Evolutionary conservation across 2,888 invertebrate species (phyloP), one percentile per base, ranked within the genome.

Genomic region (Xanthorhoe designata): DNA sequence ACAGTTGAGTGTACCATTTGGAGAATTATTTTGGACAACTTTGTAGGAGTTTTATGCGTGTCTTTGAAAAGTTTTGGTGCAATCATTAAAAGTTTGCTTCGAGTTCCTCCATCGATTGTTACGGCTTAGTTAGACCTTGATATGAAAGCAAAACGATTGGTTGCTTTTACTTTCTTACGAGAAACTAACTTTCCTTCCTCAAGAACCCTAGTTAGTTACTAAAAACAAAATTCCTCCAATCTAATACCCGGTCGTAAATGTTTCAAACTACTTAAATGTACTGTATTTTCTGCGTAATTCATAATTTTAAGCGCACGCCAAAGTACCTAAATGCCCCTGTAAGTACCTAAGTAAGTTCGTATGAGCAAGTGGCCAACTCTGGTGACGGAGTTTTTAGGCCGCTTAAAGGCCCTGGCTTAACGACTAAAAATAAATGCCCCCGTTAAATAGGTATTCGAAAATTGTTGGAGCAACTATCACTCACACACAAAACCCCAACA

Each of bases 71-170:
- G 65, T 77, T 75, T 59, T 54, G 61, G 52, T 74, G 73, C 73
- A 74, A 68, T 76, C 73, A 73, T 76, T 78, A 75, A 73, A 78
- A 75, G 70, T 77, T 77, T 58, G 38, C 55, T 63, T 63, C 56
- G 63, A 60, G 66, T 63, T 73, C 51, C 72, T 59, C 58, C 72
- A 70, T 76, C 73, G 71, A 74, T 74, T 70, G 73, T 61, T 58
- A 64, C 38, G 61, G 53, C 68, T 49, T 68, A 70, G 69, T 64
- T 61, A 69, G 67, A 63, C 73, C 73, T 74, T 73, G 70, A 72
- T 70, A 69, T 66, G 69, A 53, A 68, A 66, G 32, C 52, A 50
- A 54, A 66, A 51, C 63, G 64, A 67, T 67, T 71, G 66, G 72
- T 71, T 71, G 70, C 67, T 72, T 73, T 69, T 67, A 73, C 65